Evolutionary conservation across 2,888 invertebrate genomes (phyloP), one percentile per base, ranked within the genome.

Genomic region (Cartodere bifasciata): DNA sequence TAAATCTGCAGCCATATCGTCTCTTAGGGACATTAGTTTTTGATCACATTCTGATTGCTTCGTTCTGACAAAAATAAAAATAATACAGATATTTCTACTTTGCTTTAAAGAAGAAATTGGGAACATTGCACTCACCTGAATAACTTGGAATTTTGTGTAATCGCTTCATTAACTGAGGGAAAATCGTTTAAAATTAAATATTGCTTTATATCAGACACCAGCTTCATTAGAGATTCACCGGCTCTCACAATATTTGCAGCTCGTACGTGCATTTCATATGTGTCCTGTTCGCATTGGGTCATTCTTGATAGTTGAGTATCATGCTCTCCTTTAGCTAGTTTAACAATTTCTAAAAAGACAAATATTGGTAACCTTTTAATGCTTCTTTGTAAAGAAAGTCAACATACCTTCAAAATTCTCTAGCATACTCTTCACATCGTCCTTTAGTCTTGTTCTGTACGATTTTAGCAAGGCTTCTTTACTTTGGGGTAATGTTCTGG

Each of bases 161-260:
- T 95, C 0, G 94, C 88, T 53, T 95, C 92, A 58, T 97, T 97
- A 0, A 97, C 90, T 2, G 94, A 92, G 24, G 92, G 92, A 55
- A 98, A 98, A 62, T 98, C 97, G 58, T 97, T 97, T 12, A 98
- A 68, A 48, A 97, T 94, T 24, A 97, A 66, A 59, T 95, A 98
- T 55, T 98, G 95, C 53, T 97, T 97, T 39, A 98, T 87, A 56
- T 97, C 95, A 0, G 94, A 90, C 1, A 95, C 92, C 15, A 98
- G 65, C 59, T 95, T 95, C 84, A 94, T 88, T 13, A 98, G 60
- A 1, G 94, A 92, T 64, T 97, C 95, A 1, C 91, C 92, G 35
- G 97, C 95, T 48, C 95, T 68, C 1, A 94, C 92, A 52, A 95
- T 94, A 56, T 95, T 95, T 4, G 94, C 86, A 16, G 94, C 87